Base-by-base conservation (phyloP, 2,113 vertebrate species). In the Picathartes gymnocephalus region DNA sequence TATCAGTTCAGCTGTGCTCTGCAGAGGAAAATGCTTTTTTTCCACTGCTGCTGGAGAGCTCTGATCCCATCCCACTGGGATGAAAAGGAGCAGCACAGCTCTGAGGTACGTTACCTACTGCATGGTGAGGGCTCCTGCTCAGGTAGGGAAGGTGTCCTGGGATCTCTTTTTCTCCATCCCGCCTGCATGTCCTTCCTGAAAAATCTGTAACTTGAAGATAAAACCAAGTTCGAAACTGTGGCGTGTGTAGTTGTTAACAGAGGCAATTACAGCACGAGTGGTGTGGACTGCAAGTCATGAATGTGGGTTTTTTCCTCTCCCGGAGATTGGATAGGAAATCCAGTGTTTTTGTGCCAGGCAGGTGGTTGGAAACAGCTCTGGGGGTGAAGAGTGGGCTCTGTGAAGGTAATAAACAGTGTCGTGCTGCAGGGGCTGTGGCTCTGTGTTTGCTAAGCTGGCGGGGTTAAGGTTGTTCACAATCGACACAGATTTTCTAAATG, bases 171-270 rank as follows among this genome's bases (percentile, higher is more conserved):
- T 51, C 35, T 83, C 68, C 16, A 3, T 50, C 58, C 39, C 25
- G 16, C 37, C 37, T 77, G 30, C 5, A 2, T 0, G 0, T 71
- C 9, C 5, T 35, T 68, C 16, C 65, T 58, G 30, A 64, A 68
- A 68, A 56, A 79, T 39, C 44, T 25, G 8, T 35, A 18, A 28
- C 19, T 44, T n/a, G 1, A 48, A 27, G 40, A 4, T 60, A 28
- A 61, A 61, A n/a, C 24, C 14, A 8, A 27, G 30, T 24, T 66
- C 16, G 6, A 16, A 86, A 11, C 23, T 17, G 24, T 7, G 25
- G 3, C 3, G 4, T 1, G 0, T 9, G 23, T n/a, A 12, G 21
- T 31, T 28, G 31, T 53, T 54, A 33, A 0, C 22, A 9, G 42
- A 54, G 74, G 18, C 6, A 35, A 8, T 65, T 51, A 8, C 4